Conservation (phyloP, 2,797 vertebrate genomes). For the Ambastaia sidthimunki region DNA sequence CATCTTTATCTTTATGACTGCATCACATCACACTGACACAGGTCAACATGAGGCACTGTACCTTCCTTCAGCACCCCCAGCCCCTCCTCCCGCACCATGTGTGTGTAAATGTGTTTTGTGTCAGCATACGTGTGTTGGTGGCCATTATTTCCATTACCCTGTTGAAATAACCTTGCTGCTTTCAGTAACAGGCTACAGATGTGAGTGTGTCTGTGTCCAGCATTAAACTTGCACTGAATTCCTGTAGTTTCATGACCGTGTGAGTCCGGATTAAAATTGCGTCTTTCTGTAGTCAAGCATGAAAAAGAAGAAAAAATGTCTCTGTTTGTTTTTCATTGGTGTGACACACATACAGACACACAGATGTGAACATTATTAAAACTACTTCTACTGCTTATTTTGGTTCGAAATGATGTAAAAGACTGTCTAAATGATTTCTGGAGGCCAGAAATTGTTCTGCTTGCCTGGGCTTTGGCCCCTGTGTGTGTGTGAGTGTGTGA, state of each 20-base stretch:
- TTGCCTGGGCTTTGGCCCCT: constrained; percentile 34
- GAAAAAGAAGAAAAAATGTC: constrained; percentile 15
- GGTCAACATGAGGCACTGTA: constrained; percentile 41
- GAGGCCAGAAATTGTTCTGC: constrained; percentile 46
- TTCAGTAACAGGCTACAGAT: constrained; percentile 58
- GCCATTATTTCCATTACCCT: constrained; percentile 56
- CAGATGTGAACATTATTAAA: constrained; percentile 47
- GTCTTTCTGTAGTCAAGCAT: constrained; percentile 42
- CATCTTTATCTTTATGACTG: constrained; percentile 38
- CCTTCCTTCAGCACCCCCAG: background rate
- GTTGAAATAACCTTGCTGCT: constrained; percentile 55
- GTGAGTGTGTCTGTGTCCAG: constrained; percentile 51
- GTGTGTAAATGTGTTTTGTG: constrained; percentile 43
- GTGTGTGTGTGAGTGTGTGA: constrained; percentile 20
- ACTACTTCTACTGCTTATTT: constrained; percentile 37
- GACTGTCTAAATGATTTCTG: constrained; percentile 40
- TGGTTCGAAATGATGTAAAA: constrained; percentile 41
- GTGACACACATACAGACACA: constrained; percentile 44
- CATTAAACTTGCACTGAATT: constrained; percentile 44
- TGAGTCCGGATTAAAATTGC: constrained; percentile 56
- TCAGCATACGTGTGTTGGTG: constrained; percentile 48
- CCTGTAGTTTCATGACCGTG: constrained; percentile 50
- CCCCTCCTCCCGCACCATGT: constrained; percentile 16
- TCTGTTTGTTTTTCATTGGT: constrained; percentile 51
- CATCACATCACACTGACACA: constrained; percentile 35